Evolutionary conservation across 2,888 invertebrate genomes (phyloP).

Genomic region (Sarcophaga subvicina): DNA sequence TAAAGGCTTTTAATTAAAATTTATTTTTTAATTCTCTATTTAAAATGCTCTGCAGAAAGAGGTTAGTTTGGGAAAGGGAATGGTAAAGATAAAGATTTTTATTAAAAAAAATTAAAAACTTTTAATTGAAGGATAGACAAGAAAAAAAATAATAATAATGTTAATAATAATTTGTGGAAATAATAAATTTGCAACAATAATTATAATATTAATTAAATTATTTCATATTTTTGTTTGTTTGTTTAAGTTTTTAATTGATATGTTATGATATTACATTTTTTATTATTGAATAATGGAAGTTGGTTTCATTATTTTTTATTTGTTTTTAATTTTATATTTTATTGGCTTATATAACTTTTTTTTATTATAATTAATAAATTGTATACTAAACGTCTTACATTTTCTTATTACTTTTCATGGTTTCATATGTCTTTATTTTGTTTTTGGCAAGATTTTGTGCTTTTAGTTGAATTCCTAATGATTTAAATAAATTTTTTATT

Average conservation of each 20-base stretch:
- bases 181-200: no score
- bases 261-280: slow-evolving; percentile 49
- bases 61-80: no score
- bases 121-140: background rate
- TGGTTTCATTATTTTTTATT: no score
- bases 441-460: slow-evolving; percentile 69
- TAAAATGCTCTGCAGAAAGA: no score
- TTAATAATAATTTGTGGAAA: no score
- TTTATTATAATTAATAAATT: slow-evolving; percentile 6
- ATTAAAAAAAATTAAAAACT: background rate
- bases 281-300: slow-evolving; percentile 52
- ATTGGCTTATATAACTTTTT: background rate
- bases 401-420: slow-evolving; percentile 3
- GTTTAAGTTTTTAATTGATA: slow-evolving; percentile 35
- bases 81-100: no score
- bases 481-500: background rate
- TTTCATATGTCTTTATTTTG: background rate
- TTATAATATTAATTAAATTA: background rate
- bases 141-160: no score
- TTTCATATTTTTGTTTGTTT: background rate
- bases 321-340: no score
- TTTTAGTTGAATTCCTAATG: slow-evolving; percentile 53
- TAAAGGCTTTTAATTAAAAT: slow-evolving; percentile 47
- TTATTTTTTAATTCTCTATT: background rate
- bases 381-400: slow-evolving; percentile 27